Percentiles rank a stretch among this genome's conserved stretches.
Evolutionary conservation across 1,140 invertebrate genomes (phyloP).

Genomic region (Drosophila kohkoa): DNA sequence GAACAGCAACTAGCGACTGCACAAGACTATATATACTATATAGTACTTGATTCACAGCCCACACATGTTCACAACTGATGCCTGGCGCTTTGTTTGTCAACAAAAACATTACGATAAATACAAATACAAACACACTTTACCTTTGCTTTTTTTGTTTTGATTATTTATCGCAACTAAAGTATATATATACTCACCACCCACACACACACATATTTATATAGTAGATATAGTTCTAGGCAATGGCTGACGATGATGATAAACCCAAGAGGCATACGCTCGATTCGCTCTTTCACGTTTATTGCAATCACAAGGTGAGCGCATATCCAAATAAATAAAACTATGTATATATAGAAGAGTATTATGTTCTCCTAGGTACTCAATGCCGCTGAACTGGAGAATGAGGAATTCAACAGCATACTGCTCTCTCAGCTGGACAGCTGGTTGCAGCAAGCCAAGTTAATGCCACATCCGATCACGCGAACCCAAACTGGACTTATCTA

Average conservation of each 20-base stretch:
- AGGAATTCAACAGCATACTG: slow-evolving; percentile 64
- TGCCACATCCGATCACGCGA: slow-evolving; percentile 65
- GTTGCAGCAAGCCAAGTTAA: slow-evolving; percentile 73
- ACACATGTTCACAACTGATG: slow-evolving; percentile 9
- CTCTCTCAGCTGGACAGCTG: slow-evolving; percentile 75
- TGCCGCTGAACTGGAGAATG: slow-evolving; percentile 66
- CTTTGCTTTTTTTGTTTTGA: slow-evolving; percentile 35
- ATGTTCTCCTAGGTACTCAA: slow-evolving; percentile 19
- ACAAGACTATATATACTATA: neutral
- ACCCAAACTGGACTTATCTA: slow-evolving; percentile 75
- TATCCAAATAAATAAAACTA: slow-evolving; percentile 1
- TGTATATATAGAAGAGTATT: neutral
- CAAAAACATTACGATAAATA: slow-evolving; percentile 40
- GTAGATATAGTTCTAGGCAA: slow-evolving; percentile 31
- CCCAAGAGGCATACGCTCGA: slow-evolving; percentile 77
- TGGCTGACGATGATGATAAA: slow-evolving; percentile 82
- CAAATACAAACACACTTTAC: slow-evolving; percentile 17
- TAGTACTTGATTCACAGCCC: slow-evolving; percentile 17
- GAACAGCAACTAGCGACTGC: neutral
- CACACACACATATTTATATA: neutral
- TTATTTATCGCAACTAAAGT: slow-evolving; percentile 50
- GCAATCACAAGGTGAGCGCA: slow-evolving; percentile 57
- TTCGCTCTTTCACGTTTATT: slow-evolving; percentile 63
- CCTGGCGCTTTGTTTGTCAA: slow-evolving; percentile 66
- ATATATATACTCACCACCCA: neutral